phyloP scores from a whole-genome alignment of 2,113 vertebrate species.

The Lutjanus erythropterus region DNA sequence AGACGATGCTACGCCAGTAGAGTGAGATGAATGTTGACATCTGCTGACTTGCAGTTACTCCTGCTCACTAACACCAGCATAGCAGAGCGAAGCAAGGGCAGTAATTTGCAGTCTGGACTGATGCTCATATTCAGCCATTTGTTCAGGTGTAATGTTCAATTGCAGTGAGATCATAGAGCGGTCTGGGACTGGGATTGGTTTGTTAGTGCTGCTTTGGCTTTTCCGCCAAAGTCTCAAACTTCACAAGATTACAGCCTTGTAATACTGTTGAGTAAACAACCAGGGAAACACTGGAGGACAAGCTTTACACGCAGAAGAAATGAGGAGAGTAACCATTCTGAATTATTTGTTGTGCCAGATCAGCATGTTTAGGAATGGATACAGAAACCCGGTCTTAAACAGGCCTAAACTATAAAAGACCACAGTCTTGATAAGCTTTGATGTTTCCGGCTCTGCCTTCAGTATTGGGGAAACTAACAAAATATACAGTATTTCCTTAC shows the following conservation, averaged over 20 bases:
- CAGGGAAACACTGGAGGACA: background rate
- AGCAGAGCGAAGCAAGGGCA: constrained; percentile 28
- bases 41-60: constrained; percentile 54
- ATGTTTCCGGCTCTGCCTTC: too few species aligned
- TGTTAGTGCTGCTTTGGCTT: background rate
- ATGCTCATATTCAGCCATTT: constrained; percentile 7
- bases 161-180: background rate
- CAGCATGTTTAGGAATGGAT: too few species aligned
- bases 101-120: background rate
- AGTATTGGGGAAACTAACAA: too few species aligned
- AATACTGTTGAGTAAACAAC: constrained; percentile 31
- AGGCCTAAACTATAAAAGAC: too few species aligned
- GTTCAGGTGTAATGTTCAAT: background rate
- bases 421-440: too few species aligned
- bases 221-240: constrained; percentile 7
- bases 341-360: constrained; percentile 34
- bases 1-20: background rate
- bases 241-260: constrained; percentile 28
- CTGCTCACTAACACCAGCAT: constrained; percentile 20
- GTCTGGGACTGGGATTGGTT: background rate
- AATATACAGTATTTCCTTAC: too few species aligned
- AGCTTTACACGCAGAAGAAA: constrained; percentile 11
- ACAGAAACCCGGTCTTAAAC: too few species aligned
- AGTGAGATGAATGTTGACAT: constrained; percentile 60
- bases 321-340: constrained; percentile 3